A percentile compares a stretch with the other conserved stretches of the same genome.
Evolutionary conservation across 2,888 invertebrate species (phyloP).

Genomic region (Cyrtodaria siliqua): DNA sequence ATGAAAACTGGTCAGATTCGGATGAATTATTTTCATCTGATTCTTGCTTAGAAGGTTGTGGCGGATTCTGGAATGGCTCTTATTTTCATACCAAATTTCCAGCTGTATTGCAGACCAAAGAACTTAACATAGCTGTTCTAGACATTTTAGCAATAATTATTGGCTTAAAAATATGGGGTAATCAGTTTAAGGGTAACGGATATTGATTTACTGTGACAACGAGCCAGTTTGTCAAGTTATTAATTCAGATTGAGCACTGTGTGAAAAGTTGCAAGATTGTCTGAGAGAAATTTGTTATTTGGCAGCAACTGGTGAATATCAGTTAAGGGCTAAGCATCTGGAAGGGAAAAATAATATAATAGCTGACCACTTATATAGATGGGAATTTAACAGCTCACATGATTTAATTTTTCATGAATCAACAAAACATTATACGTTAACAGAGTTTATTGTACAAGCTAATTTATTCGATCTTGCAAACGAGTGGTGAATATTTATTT

Average conservation of each 20-base stretch:
- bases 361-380: too few relatives aligned
- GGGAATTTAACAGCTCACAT: too few relatives aligned
- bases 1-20: slow-evolving; percentile 20
- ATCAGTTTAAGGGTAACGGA: background rate
- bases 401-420: too few relatives aligned
- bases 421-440: too few relatives aligned
- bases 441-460: too few relatives aligned
- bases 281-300: slow-evolving; percentile 15
- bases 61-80: slow-evolving; percentile 12
- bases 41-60: slow-evolving; percentile 32
- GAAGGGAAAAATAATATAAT: background rate
- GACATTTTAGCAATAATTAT: slow-evolving; percentile 38
- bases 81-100: slow-evolving; percentile 30
- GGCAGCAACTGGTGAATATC: slow-evolving; percentile 1
- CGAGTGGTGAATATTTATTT: too few relatives aligned
- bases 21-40: slow-evolving; percentile 16
- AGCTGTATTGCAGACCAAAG: slow-evolving; percentile 1
- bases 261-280: slow-evolving; percentile 7
- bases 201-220: slow-evolving; percentile 10
- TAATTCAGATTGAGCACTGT: slow-evolving; percentile 4
- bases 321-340: background rate
- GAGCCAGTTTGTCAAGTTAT: slow-evolving; percentile 10
- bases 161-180: slow-evolving; percentile 23
- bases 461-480: too few relatives aligned
- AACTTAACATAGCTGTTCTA: slow-evolving; percentile 26